Conservation (phyloP, 2,797 vertebrate species). For the Corythornis leucogaster region DNA sequence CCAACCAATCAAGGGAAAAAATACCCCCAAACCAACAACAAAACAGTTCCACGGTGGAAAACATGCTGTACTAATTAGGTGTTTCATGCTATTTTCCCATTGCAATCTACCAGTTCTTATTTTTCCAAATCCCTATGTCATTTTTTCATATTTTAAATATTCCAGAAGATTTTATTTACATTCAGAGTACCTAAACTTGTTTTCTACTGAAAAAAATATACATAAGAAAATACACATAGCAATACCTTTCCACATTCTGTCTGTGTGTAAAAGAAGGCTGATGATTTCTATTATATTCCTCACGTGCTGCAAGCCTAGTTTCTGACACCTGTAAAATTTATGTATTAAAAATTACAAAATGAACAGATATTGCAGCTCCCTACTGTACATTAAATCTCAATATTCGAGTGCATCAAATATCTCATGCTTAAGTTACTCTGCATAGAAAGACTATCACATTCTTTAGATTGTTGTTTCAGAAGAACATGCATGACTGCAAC, state of each 20-base stretch:
- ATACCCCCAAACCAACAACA: not conserved
- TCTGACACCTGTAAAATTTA: slow-evolving; percentile 85
- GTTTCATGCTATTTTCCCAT: not conserved
- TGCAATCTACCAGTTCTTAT: not conserved
- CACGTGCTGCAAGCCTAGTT: slow-evolving; percentile 82
- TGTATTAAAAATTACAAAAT: not conserved
- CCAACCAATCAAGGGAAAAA: not conserved
- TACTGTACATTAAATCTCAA: not conserved
- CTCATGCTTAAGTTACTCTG: not conserved
- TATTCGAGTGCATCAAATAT: not conserved
- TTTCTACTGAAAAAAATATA: not conserved
- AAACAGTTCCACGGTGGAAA: not conserved
- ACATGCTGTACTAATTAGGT: not conserved
- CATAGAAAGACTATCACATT: not conserved
- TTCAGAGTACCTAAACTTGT: not conserved
- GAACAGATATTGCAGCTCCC: not conserved
- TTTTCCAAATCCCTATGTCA: not conserved
- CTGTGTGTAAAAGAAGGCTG: slow-evolving; percentile 81
- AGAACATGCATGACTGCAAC: not conserved
- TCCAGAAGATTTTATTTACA: not conserved
- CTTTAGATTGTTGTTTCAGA: not conserved
- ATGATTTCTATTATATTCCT: slow-evolving; percentile 81
- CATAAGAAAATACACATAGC: not conserved
- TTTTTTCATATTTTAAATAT: not conserved
- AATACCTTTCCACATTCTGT: slow-evolving; percentile 85